Base-by-base conservation (phyloP, 2,888 invertebrate species). In the Lysandra bellargus region DNA sequence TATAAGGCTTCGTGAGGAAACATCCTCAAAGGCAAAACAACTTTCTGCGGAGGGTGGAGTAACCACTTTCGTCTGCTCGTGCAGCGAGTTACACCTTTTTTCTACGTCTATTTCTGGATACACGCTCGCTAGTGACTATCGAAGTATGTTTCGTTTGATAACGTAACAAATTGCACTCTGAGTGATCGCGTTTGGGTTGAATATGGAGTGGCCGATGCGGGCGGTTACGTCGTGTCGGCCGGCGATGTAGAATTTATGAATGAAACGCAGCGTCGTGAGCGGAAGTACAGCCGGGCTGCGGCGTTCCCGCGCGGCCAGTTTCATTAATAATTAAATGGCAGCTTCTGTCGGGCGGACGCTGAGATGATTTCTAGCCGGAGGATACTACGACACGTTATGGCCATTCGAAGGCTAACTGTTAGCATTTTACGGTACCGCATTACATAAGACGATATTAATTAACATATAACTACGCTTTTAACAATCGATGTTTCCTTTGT, bases 241-340 rank as follows among this genome's bases (percentile, higher is more conserved):
- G 81, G 79, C 78, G 83, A 82, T 84, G 83, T 85, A 82, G 85
- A 87, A 90, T 94, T 94, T 94, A 94, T 94, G 94, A 94, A 94
- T 94, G 94, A 93, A 94, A 91, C 92, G 90, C 93, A 90, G 89
- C 92, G 90, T 90, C 90, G 92, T 90, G 92, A 93, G 92, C 94
- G 94, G 94, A 94, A 94, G 92, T 90, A 83, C 87, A 88, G 90
- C 92, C 91, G 91, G 92, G 91, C 92, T 91, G 92, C 90, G 93
- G 93, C 94, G 94, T 94, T 93, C 93, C 94, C 94, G 88, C 88
- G 88, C 91, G 90, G 89, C 87, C 89, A 90, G 93, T 93, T 94
- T 93, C 94, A 94, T 94, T 94, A 94, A 94, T 93, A 94, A 94
- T 94, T 94, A 94, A 94, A 94, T 92, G 89, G 86, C 89, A 86